These are phyloP conservation scores for Plutomurus gul DNA, from an alignment of 1,140 invertebrate genomes.

Conservation along the genomic window DNA sequence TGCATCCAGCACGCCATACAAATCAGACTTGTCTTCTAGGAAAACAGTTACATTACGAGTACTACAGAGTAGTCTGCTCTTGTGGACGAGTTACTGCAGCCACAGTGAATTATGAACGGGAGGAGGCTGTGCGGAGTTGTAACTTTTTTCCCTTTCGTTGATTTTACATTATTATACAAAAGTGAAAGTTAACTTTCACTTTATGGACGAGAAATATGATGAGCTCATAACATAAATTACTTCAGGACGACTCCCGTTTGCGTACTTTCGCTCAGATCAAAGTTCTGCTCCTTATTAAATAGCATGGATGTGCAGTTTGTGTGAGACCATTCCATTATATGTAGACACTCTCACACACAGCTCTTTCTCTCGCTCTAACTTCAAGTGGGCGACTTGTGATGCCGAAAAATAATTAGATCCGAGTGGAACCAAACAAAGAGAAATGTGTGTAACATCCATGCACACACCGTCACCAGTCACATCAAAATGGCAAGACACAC, in stretches of 20 bases:
- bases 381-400: conserved; percentile 18
- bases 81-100: not conserved
- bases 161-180: not conserved
- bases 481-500: not conserved
- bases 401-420: not conserved
- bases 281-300: too few relatives aligned
- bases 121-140: not conserved
- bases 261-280: too few relatives aligned
- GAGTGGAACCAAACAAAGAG: too few relatives aligned
- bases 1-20: not conserved
- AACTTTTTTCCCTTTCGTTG: not conserved
- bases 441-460: too few relatives aligned
- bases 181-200: conserved; percentile 12
- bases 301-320: too few relatives aligned
- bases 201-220: not conserved
- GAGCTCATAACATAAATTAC: not conserved
- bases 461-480: too few relatives aligned
- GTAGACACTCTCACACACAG: too few relatives aligned
- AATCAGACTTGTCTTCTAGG: not conserved
- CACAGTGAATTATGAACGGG: not conserved
- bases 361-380: too few relatives aligned
- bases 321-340: too few relatives aligned
- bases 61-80: not conserved
- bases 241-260: not conserved
- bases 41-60: not conserved